phyloP scores from a whole-genome alignment of 2,888 invertebrate genomes.

The Aethes cnicana region DNA sequence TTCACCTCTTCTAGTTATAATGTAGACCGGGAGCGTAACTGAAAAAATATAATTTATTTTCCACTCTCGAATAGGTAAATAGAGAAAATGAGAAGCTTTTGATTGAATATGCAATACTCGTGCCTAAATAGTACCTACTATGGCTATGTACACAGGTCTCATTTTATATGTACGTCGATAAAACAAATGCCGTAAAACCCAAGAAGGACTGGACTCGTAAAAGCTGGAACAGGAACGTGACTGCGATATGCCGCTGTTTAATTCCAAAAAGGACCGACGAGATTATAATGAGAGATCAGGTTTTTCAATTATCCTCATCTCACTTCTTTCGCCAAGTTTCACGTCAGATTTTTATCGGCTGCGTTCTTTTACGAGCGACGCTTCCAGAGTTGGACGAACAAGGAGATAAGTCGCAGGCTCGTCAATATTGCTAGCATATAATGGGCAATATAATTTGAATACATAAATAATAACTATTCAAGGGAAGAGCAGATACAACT shows the following conservation, averaged over 20 bases:
- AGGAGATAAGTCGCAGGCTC: conserved; percentile 19
- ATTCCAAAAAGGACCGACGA: conserved; percentile 70
- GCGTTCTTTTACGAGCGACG: conserved; percentile 48
- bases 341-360: conserved; percentile 60
- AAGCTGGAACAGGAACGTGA: conserved; percentile 63
- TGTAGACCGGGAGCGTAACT: too few species aligned
- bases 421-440: conserved; percentile 18
- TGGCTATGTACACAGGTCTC: neutral
- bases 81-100: neutral
- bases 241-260: conserved; percentile 73
- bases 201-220: conserved; percentile 51
- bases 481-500: too few species aligned
- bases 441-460: neutral
- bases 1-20: too few species aligned
- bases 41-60: too few species aligned
- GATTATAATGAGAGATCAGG: conserved; percentile 81
- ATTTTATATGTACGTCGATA: conserved; percentile 15
- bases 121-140: neutral
- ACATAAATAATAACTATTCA: too few species aligned
- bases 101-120: neutral
- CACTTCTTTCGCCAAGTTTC: conserved; percentile 59
- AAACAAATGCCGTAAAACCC: conserved; percentile 37
- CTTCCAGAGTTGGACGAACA: conserved; percentile 32
- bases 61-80: too few species aligned
- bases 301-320: conserved; percentile 78